A percentile compares a stretch with the other conserved stretches of the same genome.
Conservation (phyloP, 2,888 invertebrate genomes). For the Drosophila dives region DNA sequence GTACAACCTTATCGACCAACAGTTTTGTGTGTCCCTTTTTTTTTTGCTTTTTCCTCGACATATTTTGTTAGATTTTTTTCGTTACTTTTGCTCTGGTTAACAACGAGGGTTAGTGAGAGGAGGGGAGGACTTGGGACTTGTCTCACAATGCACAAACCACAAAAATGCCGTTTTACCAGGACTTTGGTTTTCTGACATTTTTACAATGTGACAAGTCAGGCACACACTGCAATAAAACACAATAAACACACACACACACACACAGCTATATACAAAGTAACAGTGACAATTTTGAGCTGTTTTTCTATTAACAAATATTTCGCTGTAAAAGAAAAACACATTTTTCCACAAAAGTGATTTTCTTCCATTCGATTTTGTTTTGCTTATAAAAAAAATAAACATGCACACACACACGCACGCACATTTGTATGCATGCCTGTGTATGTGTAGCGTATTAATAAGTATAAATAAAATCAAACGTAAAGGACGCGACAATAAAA, state of each 20-base stretch:
- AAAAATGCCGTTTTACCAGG: constrained; percentile 44
- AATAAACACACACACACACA: constrained; percentile 17
- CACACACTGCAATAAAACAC: constrained; percentile 6
- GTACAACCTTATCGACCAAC: constrained; percentile 76
- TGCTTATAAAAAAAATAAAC: constrained; percentile 54
- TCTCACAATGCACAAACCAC: constrained; percentile 36
- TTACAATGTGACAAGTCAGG: constrained; percentile 54
- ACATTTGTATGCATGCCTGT: constrained; percentile 14
- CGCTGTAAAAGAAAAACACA: constrained; percentile 54
- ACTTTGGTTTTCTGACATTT: constrained; percentile 45
- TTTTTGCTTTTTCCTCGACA: constrained; percentile 35
- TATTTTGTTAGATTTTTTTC: constrained; percentile 51
- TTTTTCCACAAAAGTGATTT: constrained; percentile 52
- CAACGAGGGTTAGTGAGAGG: neutral
- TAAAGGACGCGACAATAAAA: constrained; percentile 50
- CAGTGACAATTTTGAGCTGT: constrained; percentile 17
- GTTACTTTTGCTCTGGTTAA: neutral
- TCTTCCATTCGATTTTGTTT: constrained; percentile 41
- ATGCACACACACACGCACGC: constrained; percentile 18
- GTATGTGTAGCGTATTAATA: constrained; percentile 56
- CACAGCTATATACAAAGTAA: constrained; percentile 4
- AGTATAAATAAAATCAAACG: constrained; percentile 71
- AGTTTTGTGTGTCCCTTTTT: constrained; percentile 51
- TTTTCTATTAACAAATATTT: constrained; percentile 43
- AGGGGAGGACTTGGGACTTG: neutral